These are phyloP conservation scores for Merluccius polli DNA, from an alignment of 2,797 vertebrate species.

Conservation along the genomic window DNA sequence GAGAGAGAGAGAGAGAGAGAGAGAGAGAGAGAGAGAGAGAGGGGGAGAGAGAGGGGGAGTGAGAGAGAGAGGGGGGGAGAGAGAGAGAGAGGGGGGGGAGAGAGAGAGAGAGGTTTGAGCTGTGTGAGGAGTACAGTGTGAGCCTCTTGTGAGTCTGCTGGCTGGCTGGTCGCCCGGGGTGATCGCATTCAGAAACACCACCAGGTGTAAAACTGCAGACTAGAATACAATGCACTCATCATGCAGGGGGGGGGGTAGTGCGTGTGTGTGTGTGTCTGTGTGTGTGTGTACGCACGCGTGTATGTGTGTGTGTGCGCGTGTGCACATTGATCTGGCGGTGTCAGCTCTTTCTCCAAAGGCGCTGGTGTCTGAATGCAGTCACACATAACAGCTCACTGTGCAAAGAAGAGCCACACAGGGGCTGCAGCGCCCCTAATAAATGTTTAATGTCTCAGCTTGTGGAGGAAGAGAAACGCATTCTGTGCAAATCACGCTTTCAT, in stretches of 20 bases:
- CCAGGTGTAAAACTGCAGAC: not conserved
- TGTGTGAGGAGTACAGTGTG: not conserved
- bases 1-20: not conserved
- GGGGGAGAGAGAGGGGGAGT: not conserved
- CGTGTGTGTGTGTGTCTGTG: not conserved
- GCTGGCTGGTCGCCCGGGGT: not conserved
- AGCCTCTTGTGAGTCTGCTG: not conserved
- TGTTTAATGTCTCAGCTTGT: conserved; percentile 39
- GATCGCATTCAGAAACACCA: not conserved
- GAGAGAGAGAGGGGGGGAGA: not conserved
- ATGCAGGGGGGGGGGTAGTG: not conserved
- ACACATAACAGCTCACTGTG: conserved; percentile 40
- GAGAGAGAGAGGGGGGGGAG: not conserved
- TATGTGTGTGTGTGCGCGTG: conserved; percentile 29
- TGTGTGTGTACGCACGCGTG: not conserved
- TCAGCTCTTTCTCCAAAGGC: conserved; percentile 57
- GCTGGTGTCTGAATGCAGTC: conserved; percentile 36
- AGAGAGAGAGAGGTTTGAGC: not conserved
- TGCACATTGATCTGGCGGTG: conserved; percentile 57
- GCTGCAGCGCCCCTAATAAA: conserved; percentile 41
- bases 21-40: not conserved
- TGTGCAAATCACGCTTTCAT: not conserved
- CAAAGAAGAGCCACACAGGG: conserved; percentile 42
- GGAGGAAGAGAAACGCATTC: not conserved
- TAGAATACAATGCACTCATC: not conserved